Base-by-base conservation (phyloP, 2,797 vertebrate species). In the Rhyacichthys aspro region DNA sequence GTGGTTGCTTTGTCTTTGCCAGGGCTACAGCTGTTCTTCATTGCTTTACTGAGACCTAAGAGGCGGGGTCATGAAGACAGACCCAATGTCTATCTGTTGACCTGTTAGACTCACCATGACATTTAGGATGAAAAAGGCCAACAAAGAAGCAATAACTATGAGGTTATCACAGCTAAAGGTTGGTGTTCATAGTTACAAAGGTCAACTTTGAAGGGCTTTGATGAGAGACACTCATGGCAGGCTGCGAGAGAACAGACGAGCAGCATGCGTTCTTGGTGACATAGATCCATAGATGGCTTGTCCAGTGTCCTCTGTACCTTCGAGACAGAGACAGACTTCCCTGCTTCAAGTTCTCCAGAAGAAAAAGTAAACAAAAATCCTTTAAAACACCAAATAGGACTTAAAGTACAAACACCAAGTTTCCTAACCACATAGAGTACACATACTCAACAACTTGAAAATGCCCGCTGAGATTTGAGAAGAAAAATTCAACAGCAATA, bases 361-460 rank as follows among this genome's bases (percentile, higher is more conserved):
- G 77, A 71, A 61, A 72, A 78, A 79, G 45, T 56, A 65, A 79
- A 72, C 53, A 63, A 59, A 82, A 69, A 65, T 58, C 61, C 37
- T 81, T 63, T 68, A 69, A 78, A 89, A 89, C 88, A 91, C 66
- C 70, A 50, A 90, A 78, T 72, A 80, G 70, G 86, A 89, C 83
- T 80, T 82, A 86, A 90, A 89, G 77, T 87, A 92, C 90, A 86
- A 91, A 93, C 90, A 93, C 64, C 89, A 81, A 91, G 77, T 84
- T 87, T 89, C 78, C 81, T 90, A 90, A 86, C 76, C 85, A 92
- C 86, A 86, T 74, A 88, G 73, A 88, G 73, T 88, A 91, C 87
- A 89, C 80, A 86, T 81, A 92, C 76, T 79, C 76, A 78, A 88
- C 87, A 90, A 86, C 71, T 86, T 78, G 75, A 86, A 90, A 90